Conservation (phyloP, 1,140 invertebrate species). For the Chrysomallon squamiferum region DNA sequence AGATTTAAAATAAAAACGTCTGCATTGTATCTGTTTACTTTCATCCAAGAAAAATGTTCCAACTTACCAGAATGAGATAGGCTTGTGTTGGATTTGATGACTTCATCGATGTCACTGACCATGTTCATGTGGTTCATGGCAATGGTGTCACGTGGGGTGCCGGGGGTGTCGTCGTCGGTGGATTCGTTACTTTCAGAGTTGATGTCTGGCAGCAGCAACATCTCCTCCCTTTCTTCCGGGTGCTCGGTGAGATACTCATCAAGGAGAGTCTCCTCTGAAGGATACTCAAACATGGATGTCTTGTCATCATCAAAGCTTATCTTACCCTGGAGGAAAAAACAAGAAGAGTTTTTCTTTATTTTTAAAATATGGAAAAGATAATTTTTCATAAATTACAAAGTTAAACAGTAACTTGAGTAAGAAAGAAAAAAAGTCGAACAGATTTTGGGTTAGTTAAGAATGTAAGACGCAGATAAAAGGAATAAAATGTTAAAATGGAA, state of each 20-base stretch:
- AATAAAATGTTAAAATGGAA: too few species aligned
- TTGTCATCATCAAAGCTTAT: constrained; percentile 34
- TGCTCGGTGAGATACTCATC: constrained; percentile 33
- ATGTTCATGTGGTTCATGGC: constrained; percentile 9
- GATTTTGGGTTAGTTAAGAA: too few species aligned
- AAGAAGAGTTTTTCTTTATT: too few species aligned
- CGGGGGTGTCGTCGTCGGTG: constrained; percentile 18
- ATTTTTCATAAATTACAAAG: too few species aligned
- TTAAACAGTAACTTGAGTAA: too few species aligned
- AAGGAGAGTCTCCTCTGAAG: constrained; percentile 31
- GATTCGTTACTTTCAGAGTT: constrained; percentile 15
- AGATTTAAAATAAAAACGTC: too few species aligned
- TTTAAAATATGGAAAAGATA: too few species aligned
- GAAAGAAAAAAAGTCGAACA: too few species aligned
- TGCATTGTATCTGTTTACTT: too few species aligned
- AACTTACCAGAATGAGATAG: constrained; percentile 21
- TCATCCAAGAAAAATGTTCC: too few species aligned
- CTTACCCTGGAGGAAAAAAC: constrained; percentile 29
- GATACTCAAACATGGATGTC: constrained; percentile 37
- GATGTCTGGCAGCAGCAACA: constrained; percentile 21
- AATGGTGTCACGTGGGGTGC: constrained; percentile 11
- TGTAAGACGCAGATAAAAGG: too few species aligned
- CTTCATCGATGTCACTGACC: constrained; percentile 2
- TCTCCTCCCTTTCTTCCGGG: constrained; percentile 33
- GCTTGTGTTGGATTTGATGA: constrained; percentile 32